Evolutionary conservation across 2,797 vertebrate genomes (phyloP).

Genomic region (Peromyscus melanophrys): DNA sequence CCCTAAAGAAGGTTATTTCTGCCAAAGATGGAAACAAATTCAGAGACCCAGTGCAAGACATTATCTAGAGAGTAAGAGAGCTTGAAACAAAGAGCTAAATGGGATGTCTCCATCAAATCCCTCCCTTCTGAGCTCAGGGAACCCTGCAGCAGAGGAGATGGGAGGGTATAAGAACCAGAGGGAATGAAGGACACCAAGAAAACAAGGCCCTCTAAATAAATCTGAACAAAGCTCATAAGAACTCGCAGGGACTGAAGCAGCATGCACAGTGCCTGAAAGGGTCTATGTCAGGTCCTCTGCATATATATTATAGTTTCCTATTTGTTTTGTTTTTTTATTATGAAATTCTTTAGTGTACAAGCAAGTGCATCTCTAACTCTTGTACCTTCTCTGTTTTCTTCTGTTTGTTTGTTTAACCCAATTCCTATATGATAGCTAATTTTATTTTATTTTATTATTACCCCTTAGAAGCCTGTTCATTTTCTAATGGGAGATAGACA

Average conservation of each 20-base stretch:
- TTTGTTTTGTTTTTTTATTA: background rate
- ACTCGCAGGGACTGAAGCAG: too few relatives aligned
- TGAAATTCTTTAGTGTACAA: background rate
- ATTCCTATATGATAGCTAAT: background rate
- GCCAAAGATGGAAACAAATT: background rate
- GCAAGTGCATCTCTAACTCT: too few relatives aligned
- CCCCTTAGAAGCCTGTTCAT: background rate
- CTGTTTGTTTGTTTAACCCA: background rate
- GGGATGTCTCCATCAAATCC: background rate
- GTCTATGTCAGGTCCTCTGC: too few relatives aligned
- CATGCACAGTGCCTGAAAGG: too few relatives aligned
- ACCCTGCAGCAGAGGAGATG: too few relatives aligned
- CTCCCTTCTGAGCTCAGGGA: background rate
- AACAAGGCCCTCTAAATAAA: background rate
- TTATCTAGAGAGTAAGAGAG: background rate
- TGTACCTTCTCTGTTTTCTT: background rate
- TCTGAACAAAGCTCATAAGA: background rate
- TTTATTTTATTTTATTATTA: background rate
- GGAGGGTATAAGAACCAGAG: background rate
- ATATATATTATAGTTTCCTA: background rate
- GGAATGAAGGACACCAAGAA: background rate
- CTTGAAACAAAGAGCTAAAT: fast-evolving
- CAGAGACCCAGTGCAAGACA: background rate
- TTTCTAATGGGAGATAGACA: background rate
- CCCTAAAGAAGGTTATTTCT: background rate